Evolutionary conservation across 2,113 vertebrate genomes (phyloP).

Genomic region (Odontophorus gujanensis): DNA sequence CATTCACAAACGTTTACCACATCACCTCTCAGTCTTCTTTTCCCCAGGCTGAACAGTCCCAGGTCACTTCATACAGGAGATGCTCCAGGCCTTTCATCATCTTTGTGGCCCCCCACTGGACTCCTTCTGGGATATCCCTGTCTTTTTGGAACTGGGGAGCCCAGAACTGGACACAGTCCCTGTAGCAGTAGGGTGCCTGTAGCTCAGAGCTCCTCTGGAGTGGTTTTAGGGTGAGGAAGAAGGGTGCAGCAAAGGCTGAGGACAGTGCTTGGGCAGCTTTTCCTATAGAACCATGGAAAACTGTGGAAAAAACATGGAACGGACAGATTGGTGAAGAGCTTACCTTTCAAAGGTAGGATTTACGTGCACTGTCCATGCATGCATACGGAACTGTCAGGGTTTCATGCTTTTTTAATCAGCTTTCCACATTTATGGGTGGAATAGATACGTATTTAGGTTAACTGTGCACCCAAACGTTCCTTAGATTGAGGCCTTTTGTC

Average conservation of each 20-base stretch:
- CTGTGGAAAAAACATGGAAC: neutral
- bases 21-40: too few relatives aligned
- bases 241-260: neutral
- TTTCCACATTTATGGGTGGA: neutral
- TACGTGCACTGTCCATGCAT: accelerated
- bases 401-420: too few relatives aligned
- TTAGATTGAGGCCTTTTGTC: neutral
- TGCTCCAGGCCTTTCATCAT: too few relatives aligned
- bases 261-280: neutral
- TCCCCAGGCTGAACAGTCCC: too few relatives aligned
- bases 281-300: accelerated
- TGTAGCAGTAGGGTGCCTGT: too few relatives aligned
- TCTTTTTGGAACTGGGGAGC: too few relatives aligned
- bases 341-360: neutral
- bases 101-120: too few relatives aligned
- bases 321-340: neutral
- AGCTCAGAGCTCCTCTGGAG: too few relatives aligned
- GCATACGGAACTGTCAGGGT: neutral
- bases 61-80: too few relatives aligned
- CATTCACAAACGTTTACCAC: too few relatives aligned
- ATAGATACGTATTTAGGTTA: neutral
- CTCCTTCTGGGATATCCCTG: too few relatives aligned
- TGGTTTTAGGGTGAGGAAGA: neutral
- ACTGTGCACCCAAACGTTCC: neutral
- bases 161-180: too few relatives aligned